Percentiles rank a stretch among this genome's conserved stretches.
Evolutionary conservation across 2,888 invertebrate genomes (phyloP).

Genomic region (Caenorhabditis sp.): DNA sequence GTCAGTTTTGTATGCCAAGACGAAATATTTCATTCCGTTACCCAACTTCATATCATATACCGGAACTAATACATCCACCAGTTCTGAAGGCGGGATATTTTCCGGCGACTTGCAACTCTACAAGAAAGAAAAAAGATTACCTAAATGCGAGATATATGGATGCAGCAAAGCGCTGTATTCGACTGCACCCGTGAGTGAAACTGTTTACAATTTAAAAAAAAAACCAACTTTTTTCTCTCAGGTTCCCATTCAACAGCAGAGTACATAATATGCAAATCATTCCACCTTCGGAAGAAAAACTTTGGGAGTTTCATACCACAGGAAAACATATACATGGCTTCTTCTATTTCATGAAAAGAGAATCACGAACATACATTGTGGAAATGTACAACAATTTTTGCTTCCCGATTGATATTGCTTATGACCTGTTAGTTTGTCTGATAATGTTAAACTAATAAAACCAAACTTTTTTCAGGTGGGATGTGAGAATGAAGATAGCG

Average conservation of each 20-base stretch:
- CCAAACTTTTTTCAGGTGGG: too few relatives aligned
- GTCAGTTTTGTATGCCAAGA: constrained; percentile 16
- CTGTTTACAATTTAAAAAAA: neutral
- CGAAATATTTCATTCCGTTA: neutral
- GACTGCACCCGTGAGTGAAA: constrained; percentile 14
- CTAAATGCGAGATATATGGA: constrained; percentile 6
- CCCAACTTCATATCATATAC: constrained; percentile 1
- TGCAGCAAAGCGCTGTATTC: constrained; percentile 8
- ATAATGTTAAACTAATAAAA: too few relatives aligned
- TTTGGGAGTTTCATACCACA: constrained; percentile 7
- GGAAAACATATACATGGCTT: constrained; percentile 39
- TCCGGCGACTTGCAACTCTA: neutral
- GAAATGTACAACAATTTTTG: constrained; percentile 19
- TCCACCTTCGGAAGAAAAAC: neutral
- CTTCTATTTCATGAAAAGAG: constrained; percentile 2
- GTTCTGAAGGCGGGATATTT: constrained; percentile 16
- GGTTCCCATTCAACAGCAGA: neutral
- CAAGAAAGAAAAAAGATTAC: constrained; percentile 2
- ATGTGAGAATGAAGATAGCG: constrained; percentile 5
- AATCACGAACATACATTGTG: constrained; percentile 14
- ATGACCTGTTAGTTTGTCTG: too few relatives aligned
- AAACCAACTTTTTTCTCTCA: neutral
- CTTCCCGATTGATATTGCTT: constrained; percentile 13
- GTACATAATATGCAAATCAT: neutral
- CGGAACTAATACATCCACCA: constrained; percentile 16